These are phyloP conservation scores for Dione juno DNA, from an alignment of 2,888 invertebrate species.

Conservation along the genomic window DNA sequence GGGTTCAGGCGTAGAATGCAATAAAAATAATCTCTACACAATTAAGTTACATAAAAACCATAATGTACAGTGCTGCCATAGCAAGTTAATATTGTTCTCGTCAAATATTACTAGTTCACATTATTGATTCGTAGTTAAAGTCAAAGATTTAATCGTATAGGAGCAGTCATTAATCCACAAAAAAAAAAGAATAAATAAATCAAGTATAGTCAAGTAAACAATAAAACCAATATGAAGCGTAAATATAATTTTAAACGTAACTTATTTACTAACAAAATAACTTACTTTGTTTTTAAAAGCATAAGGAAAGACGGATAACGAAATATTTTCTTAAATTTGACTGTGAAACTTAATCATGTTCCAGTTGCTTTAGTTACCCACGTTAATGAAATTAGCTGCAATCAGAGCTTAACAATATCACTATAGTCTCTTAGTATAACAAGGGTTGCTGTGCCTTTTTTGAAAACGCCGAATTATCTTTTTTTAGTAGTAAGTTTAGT, in stretches of 20 bases:
- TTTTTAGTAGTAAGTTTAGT: no score
- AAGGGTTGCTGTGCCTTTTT: neutral
- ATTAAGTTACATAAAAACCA: no score
- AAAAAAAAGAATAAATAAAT: neutral
- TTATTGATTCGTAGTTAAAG: no score
- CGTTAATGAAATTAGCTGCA: constrained; percentile 20
- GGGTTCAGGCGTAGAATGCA: no score
- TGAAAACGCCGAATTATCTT: neutral
- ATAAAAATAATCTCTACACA: no score
- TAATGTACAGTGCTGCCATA: no score
- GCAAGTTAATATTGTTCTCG: no score
- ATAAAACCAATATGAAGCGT: neutral
- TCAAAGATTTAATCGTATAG: no score
- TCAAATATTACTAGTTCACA: no score
- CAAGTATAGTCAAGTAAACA: neutral
- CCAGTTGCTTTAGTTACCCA: constrained; percentile 20
- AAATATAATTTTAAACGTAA: neutral
- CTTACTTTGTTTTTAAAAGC: neutral
- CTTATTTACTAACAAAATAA: no score
- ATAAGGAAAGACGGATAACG: neutral
- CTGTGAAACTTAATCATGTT: constrained; percentile 9
- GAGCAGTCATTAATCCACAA: no score
- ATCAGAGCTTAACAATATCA: constrained; percentile 21
- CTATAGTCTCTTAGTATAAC: constrained; percentile 1
- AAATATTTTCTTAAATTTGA: constrained; percentile 18